These are phyloP conservation scores for Cerastis rubricosa DNA, from an alignment of 2,888 invertebrate species.

Conservation along the genomic window DNA sequence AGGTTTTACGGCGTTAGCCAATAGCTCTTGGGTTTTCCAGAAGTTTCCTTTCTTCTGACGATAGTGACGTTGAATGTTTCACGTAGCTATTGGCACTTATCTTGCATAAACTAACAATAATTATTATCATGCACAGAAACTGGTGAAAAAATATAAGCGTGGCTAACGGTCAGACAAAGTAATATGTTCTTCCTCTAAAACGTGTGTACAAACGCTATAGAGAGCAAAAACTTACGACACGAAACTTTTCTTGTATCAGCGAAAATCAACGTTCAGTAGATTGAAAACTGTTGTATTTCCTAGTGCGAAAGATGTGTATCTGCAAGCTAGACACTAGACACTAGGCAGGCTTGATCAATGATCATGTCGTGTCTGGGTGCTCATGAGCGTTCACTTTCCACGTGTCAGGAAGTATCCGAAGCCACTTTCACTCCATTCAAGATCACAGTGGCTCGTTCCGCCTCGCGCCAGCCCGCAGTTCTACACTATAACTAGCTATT, in stretches of 20 bases:
- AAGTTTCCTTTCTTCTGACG: conserved; percentile 16
- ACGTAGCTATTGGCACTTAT: conserved; percentile 10
- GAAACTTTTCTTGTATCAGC: background rate
- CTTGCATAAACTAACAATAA: conserved; percentile 5
- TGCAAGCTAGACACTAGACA: conserved; percentile 62
- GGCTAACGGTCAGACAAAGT: background rate
- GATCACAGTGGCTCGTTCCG: conserved; percentile 83
- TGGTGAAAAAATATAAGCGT: background rate
- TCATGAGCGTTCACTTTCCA: conserved; percentile 86
- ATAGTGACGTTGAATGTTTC: conserved; percentile 21
- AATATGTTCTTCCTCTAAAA: background rate
- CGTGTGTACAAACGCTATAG: background rate
- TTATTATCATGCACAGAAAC: background rate
- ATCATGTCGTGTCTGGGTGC: conserved; percentile 70
- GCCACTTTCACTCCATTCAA: conserved; percentile 90
- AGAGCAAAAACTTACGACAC: background rate
- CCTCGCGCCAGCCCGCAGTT: conserved; percentile 72
- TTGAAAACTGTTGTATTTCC: conserved; percentile 62
- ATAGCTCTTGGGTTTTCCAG: conserved; percentile 22
- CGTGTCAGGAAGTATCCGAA: conserved; percentile 86
- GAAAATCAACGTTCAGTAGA: background rate
- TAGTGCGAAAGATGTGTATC: conserved; percentile 80
- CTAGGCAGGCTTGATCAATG: conserved; percentile 66
- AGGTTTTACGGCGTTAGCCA: conserved; percentile 2
- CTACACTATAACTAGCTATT: conserved; percentile 79